These are phyloP conservation scores for Solea solea DNA, from an alignment of 2,113 vertebrate genomes.

Conservation along the genomic window DNA sequence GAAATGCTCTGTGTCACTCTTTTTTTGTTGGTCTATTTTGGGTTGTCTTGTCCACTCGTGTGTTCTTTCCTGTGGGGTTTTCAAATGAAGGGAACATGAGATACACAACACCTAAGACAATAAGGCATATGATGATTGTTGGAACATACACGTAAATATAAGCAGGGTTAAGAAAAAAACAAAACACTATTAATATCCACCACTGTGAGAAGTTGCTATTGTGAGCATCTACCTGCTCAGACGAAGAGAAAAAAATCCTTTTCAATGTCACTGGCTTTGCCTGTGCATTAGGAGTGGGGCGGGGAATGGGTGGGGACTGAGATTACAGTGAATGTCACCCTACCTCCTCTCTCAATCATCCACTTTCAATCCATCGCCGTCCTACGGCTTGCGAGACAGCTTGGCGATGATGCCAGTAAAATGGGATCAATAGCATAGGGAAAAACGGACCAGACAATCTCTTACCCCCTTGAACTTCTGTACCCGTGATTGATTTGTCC, in stretches of 20 bases:
- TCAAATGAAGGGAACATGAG: constrained; percentile 46
- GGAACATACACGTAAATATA: no score
- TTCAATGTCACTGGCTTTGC: constrained; percentile 68
- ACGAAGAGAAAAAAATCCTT: constrained; percentile 23
- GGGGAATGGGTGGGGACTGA: constrained; percentile 46
- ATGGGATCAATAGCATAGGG: constrained; percentile 81
- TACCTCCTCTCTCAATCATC: constrained; percentile 80
- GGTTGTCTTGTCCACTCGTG: constrained; percentile 36
- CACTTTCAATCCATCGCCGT: constrained; percentile 77
- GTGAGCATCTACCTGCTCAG: constrained; percentile 40
- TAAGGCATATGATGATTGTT: constrained; percentile 2
- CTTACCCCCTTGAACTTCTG: constrained; percentile 82
- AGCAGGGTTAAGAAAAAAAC: no score
- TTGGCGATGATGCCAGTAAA: constrained; percentile 81
- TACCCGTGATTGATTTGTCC: constrained; percentile 81
- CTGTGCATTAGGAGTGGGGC: constrained; percentile 34
- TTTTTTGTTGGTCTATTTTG: constrained; percentile 34
- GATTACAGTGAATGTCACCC: constrained; percentile 81
- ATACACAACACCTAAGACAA: constrained; percentile 54
- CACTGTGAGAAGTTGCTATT: constrained; percentile 3
- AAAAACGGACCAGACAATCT: constrained; percentile 80
- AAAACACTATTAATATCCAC: constrained; percentile 15
- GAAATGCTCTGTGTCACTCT: constrained; percentile 43
- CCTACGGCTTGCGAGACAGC: constrained; percentile 72
- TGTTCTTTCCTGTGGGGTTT: constrained; percentile 49